Base-by-base conservation (phyloP, 1,140 invertebrate species). In the Bombus confusus region DNA sequence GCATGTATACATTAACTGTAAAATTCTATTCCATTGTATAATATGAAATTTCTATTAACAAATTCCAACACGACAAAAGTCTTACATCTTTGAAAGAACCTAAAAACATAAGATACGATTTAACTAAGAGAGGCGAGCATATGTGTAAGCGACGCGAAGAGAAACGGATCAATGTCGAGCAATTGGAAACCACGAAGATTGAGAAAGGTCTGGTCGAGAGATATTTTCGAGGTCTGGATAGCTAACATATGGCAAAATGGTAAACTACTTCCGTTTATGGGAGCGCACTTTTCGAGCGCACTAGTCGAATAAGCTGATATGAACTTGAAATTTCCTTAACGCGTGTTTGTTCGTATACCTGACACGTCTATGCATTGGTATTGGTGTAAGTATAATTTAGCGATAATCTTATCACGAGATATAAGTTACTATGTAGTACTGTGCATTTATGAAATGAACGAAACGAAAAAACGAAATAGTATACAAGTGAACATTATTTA, bases 191-290 rank as follows among this genome's bases (percentile, higher is more conserved):
- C 57, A 80, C 57, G 39, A 81, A 89, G 88, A 90, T 90, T 88
- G 79, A 75, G 88, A 82, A 87, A 89, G 88, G 88, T 88, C 85
- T 88, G 85, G 87, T 66, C 43, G 81, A 52, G 88, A 83, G 80
- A 89, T 89, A 80, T 87, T 87, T 52, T 87, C 69, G 66, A 86
- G 71, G 57, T 88, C n/a, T n/a, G 88, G 86, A 83, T 76, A 86
- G 68, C 80, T 59, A 85, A 89, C 88, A 90, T 90, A 90, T 90
- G 88, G 88, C 85, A 73, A 90, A 85, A 89, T 74, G 84, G 85
- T 86, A 80, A 80, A 83, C 87, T 88, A 81, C 87, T 89, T 90
- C 88, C 87, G 88, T 86, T 90, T 52, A 74, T 87, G 88, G 85
- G 41, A 52, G 79, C 84, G 39, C 76, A 80, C 85, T 90, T 84